Base-by-base conservation (phyloP, 92 coral and sea anemone species). In the Porites cylindrica region DNA sequence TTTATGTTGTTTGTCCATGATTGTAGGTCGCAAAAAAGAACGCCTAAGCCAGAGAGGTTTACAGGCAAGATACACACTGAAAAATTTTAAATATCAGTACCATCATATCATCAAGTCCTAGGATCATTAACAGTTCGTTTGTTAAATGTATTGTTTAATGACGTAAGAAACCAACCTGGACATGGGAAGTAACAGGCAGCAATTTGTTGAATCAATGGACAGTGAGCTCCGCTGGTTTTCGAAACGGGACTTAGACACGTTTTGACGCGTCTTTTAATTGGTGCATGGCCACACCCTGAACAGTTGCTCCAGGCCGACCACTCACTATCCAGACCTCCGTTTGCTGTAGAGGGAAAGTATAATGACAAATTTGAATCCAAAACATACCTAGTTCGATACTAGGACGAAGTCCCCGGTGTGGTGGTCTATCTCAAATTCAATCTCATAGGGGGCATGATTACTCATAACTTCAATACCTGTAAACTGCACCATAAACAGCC, bases 231-330 rank as follows among this genome's bases (percentile, higher is more conserved):
- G 12, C 79, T 73, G 13, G 87, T 84, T 51, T 80, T 17, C 3
- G 20, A 75, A n/a, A 88, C 87, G 74, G 92, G 92, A 54, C 76
- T 88, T 17, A 91, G 66, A 67, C 94, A 91, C 0, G 59, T 66
- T 79, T 91, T 91, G 58, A 76, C 52, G 10, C 94, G 52, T 52
- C 59, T 80, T 65, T 72, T 88, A 62, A 81, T 78, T 21, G 88
- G 77, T 56, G 86, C 78, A 20, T 88, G 90, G 16, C 94, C 94
- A 67, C 94, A 91, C 38, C 79, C 94, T 13, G 94, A 88, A 61
- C 94, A 91, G 53, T 91, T 88, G 21, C 79, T 88, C 94, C 94
- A 91, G 8, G 94, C 59, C 2, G 92, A 91, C 94, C 94, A 91
- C 70, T 91, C 87, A 66, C 64, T 88, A 59, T 80, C 92, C 61